Conservation (phyloP, 2,888 invertebrate genomes). For the Baccha elongata region DNA sequence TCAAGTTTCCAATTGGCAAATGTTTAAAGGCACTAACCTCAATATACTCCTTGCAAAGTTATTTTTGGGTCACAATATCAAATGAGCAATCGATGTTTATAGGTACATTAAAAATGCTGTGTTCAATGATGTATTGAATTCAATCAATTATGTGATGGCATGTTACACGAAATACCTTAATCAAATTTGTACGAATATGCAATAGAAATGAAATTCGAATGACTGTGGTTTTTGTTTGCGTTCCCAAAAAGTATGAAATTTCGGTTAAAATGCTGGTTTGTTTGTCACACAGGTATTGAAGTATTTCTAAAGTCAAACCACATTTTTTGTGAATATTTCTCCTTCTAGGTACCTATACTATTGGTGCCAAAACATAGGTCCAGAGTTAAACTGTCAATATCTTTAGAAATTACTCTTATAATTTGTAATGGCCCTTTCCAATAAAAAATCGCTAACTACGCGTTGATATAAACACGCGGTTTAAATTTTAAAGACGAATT, state of each 20-base stretch:
- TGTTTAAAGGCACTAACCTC: not conserved
- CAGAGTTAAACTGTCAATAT: too few relatives aligned
- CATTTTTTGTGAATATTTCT: too few relatives aligned
- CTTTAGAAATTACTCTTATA: too few relatives aligned
- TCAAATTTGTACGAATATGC: slow-evolving; percentile 28
- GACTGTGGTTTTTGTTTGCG: not conserved
- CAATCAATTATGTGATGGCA: slow-evolving; percentile 56
- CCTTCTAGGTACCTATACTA: too few relatives aligned
- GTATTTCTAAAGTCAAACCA: too few relatives aligned
- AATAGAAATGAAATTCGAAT: not conserved
- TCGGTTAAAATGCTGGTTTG: not conserved
- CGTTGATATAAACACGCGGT: too few relatives aligned
- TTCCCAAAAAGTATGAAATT: too few relatives aligned
- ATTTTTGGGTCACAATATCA: slow-evolving; percentile 19
- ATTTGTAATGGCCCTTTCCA: too few relatives aligned
- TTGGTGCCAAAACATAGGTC: too few relatives aligned
- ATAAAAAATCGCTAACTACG: too few relatives aligned
- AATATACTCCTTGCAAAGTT: not conserved
- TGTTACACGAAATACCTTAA: slow-evolving; percentile 48
- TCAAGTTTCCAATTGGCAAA: not conserved
- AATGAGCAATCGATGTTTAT: slow-evolving; percentile 36
- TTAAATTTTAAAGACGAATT: too few relatives aligned
- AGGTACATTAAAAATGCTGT: not conserved
- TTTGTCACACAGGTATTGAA: not conserved
- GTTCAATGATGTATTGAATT: slow-evolving; percentile 34